Conservation (phyloP, 2,888 invertebrate genomes). For the Orthosia incerta region DNA sequence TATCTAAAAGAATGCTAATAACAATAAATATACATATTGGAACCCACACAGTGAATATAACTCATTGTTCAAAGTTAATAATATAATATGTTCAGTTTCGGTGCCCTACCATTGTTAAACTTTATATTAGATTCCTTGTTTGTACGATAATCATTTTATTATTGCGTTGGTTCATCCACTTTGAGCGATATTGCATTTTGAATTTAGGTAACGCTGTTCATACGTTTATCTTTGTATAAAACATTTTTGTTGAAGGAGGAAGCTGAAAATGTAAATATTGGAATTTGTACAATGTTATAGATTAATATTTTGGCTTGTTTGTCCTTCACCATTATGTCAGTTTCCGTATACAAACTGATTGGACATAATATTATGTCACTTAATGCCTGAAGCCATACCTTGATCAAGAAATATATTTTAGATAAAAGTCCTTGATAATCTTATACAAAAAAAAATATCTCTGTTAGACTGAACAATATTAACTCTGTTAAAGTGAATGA, state of each 20-base stretch:
- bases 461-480: too few relatives aligned
- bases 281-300: background rate
- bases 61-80: background rate
- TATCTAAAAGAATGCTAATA: background rate
- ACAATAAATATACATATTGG: background rate
- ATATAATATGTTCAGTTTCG: background rate
- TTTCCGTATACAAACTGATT: background rate
- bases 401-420: background rate
- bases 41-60: background rate
- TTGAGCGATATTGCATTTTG: background rate
- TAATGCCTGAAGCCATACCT: background rate
- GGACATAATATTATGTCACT: background rate
- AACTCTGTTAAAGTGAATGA: background rate
- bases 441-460: background rate
- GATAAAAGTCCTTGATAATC: background rate
- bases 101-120: background rate
- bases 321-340: background rate
- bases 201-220: background rate
- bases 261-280: background rate
- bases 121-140: slow-evolving; percentile 4
- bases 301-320: background rate
- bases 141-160: background rate
- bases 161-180: too few relatives aligned
- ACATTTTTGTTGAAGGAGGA: background rate
- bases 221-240: background rate